Evolutionary conservation across 2,797 vertebrate species (phyloP).

Genomic region (Mareca strepera): DNA sequence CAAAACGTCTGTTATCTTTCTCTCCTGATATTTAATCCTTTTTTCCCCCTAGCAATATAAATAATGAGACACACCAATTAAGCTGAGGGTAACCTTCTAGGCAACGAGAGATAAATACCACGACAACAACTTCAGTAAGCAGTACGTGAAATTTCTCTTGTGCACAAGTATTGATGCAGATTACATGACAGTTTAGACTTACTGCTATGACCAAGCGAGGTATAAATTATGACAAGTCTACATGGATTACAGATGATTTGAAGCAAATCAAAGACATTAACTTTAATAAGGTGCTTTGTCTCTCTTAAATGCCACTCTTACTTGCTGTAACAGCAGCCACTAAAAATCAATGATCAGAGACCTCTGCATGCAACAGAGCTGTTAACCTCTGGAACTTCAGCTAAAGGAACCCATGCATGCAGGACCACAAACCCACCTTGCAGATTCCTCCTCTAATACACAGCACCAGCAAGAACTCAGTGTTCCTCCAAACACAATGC

Average conservation of each 20-base stretch:
- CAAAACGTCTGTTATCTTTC: constrained; percentile 45
- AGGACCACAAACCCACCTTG: not conserved
- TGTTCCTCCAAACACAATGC: not conserved
- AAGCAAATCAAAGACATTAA: constrained; percentile 62
- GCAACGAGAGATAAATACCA: constrained; percentile 43
- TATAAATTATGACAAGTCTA: constrained; percentile 57
- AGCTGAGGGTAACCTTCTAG: constrained; percentile 41
- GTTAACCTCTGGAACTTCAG: constrained; percentile 23
- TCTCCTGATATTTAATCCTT: constrained; percentile 46
- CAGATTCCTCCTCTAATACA: not conserved
- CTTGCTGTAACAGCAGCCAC: constrained; percentile 8
- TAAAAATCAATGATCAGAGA: constrained; percentile 45
- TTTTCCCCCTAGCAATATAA: constrained; percentile 6
- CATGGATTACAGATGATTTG: constrained; percentile 42
- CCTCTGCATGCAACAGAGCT: not conserved
- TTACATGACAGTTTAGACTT: constrained; percentile 31
- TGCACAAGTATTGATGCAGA: constrained; percentile 3
- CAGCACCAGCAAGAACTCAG: not conserved
- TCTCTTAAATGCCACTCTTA: constrained; percentile 11
- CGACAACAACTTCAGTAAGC: not conserved
- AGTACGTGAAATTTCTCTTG: not conserved
- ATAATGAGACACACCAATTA: constrained; percentile 57
- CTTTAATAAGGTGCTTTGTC: constrained; percentile 49
- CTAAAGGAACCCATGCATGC: not conserved
- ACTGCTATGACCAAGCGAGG: not conserved